These are phyloP conservation scores for Nesogale talazaci DNA, from an alignment of 2,113 vertebrate species.

Conservation along the genomic window DNA sequence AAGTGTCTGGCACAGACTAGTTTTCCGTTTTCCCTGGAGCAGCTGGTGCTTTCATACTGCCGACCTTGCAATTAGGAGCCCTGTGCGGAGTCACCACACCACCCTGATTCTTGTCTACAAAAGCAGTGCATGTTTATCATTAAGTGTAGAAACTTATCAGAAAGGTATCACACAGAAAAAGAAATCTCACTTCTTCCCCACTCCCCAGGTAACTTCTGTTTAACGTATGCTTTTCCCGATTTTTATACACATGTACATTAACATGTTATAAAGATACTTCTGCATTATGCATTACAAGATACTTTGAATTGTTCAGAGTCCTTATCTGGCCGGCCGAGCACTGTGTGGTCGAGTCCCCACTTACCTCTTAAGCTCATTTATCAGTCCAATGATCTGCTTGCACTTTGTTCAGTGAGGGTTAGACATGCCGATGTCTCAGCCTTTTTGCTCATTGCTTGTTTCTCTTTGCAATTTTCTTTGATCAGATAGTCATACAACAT, in stretches of 20 bases:
- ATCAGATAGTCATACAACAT: background rate
- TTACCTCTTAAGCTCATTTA: background rate
- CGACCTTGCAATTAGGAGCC: too few relatives aligned
- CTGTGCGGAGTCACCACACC: too few relatives aligned
- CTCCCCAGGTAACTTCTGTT: background rate
- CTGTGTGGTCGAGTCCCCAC: too few relatives aligned
- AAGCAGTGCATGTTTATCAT: background rate
- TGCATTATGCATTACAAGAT: background rate
- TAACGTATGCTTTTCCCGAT: background rate
- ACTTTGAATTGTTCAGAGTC: background rate
- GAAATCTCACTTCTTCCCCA: background rate
- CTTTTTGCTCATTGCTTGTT: background rate
- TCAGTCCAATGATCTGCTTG: background rate
- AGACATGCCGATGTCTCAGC: background rate
- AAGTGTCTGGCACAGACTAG: conserved; percentile 8
- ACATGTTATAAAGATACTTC: background rate
- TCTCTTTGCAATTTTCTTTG: conserved; percentile 15
- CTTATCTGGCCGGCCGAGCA: background rate
- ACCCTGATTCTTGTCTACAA: background rate
- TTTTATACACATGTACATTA: too few relatives aligned
- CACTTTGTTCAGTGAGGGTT: background rate
- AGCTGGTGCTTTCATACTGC: too few relatives aligned
- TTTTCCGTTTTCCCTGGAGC: background rate
- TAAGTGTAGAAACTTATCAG: conserved; percentile 31
- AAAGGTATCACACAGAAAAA: conserved; percentile 3